These are phyloP conservation scores for Antitype chi DNA, from an alignment of 2,888 invertebrate genomes.

Conservation along the genomic window DNA sequence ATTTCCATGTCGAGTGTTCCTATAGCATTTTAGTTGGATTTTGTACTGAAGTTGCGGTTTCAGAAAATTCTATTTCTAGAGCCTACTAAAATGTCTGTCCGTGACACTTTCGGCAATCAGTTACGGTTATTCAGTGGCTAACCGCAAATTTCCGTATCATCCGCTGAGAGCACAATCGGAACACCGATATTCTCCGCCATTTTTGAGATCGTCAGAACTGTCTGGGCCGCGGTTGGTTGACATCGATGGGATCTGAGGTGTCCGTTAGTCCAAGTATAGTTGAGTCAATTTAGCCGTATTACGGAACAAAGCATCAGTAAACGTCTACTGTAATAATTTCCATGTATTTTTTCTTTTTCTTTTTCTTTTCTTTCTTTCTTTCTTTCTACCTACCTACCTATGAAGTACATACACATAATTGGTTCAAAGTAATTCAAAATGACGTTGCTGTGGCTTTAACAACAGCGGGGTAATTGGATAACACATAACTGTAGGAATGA, in stretches of 20 bases:
- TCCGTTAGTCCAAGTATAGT: slow-evolving; percentile 20
- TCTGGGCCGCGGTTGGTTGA: slow-evolving; percentile 49
- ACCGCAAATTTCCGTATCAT: slow-evolving; percentile 76
- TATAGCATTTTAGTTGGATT: neutral
- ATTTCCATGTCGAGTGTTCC: neutral
- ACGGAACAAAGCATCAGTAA: neutral
- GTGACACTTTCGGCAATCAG: slow-evolving; percentile 66
- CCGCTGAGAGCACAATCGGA: slow-evolving; percentile 37
- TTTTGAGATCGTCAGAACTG: slow-evolving; percentile 24
- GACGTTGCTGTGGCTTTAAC: neutral
- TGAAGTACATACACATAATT: neutral
- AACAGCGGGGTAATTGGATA: no score
- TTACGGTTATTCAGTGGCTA: slow-evolving; percentile 68
- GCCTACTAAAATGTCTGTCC: slow-evolving; percentile 28
- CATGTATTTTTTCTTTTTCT: no score
- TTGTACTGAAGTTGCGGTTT: slow-evolving; percentile 6
- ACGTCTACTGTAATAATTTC: no score
- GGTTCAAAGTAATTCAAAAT: neutral
- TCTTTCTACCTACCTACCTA: no score
- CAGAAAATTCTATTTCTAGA: slow-evolving; percentile 7
- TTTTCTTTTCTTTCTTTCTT: no score
- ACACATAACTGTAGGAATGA: no score
- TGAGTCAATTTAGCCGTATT: neutral
- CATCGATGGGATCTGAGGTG: slow-evolving; percentile 1
- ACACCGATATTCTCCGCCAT: slow-evolving; percentile 40